Evolutionary conservation across 2,113 vertebrate genomes (phyloP), one percentile per base, ranked within the genome.

Genomic region (Mobula hypostoma): DNA sequence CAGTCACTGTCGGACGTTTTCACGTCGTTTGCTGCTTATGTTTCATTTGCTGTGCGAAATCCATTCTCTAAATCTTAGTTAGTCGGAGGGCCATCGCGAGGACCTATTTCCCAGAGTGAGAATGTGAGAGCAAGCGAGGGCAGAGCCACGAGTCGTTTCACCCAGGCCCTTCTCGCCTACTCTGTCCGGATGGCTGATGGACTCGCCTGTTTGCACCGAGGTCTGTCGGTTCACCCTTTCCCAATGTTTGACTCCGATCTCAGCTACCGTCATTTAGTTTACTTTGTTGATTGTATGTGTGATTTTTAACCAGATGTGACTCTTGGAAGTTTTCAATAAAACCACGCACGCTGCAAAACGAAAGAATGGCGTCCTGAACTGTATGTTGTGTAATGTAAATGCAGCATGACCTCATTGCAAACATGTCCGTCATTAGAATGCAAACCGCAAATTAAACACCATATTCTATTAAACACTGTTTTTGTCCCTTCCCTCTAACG

Each of bases 221-320:
- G 5, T 7, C 61, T 32, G 27, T 32, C 15, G 27, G 14, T 90
- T 29, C 66, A 72, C 32, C 40, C 68, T 74, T 70, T 93, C 36
- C 68, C 32, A 24, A 70, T 29, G 90, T 36, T 93, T 74, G 68
- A 17, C 66, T 48, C 66, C 90, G 17, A 93, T 93, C 90, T 74
- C 66, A 72, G 21, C 9, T 48, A n/a, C 66, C 58, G 15, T 93
- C 72, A 70, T 74, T 93, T 93, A 93, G 72, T 93, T 93, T 72
- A 93, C 19, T 74, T 93, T 93, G 48, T 68, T 93, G 66, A 70
- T 48, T 93, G 90, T 72, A 93, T 72, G 32, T 93, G 90, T 48
- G 90, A 93, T 48, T 93, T 93, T 70, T 70, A 93, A 93, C 36
- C 66, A 93, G 90, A 93, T 93, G 90, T 93, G 90, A 93, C 90